Base-by-base conservation (phyloP, 1,140 invertebrate species). In the Wiebesia pumilae region DNA sequence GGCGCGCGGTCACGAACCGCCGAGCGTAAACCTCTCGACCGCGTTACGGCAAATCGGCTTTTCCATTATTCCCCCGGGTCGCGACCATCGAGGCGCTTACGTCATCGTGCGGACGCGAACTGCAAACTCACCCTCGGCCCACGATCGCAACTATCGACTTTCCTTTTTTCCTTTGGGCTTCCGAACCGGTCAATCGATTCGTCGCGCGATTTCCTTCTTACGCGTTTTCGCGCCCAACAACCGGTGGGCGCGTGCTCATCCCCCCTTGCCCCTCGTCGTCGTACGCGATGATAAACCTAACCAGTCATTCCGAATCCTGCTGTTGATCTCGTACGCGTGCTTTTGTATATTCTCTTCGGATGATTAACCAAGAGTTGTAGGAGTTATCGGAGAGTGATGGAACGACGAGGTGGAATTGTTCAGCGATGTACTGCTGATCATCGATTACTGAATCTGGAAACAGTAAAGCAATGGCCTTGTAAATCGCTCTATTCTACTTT, bases 131-230 rank as follows among this genome's bases (percentile, higher is more conserved):
- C 71, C 35, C 83, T 24, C 58, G 58, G 21, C 51, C n/a, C 33
- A 54, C 83, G n/a, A 78, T 78, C 54, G 54, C 83, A 77, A 84
- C 78, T 84, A 78, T 62, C 83, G n/a, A 65, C 24, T 62, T 75
- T 19, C 38, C 40, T 33, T 58, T 38, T 67, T 40, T n/a, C 58
- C 14, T 14, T 71, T 69, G n/a, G 30, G 65, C 10, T 33, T n/a
- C 65, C 30, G 69, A 38, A 0, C 14, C 30, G 14, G 24, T 38
- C 16, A 19, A 71, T 38, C 33, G 69, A 38, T 24, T 71, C 35
- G 69, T 2, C 35, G 12, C 35, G 62, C 4, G 62, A 65, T 65
- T 65, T 38, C 21, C 35, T 38, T 71, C 35, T 24, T 4, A 19
- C 16, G 69, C 35, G 16, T 35, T 38, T 38, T 38, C 33, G 40